phyloP scores from a whole-genome alignment of 2,113 vertebrate genomes.

The Leucosticte australis region DNA sequence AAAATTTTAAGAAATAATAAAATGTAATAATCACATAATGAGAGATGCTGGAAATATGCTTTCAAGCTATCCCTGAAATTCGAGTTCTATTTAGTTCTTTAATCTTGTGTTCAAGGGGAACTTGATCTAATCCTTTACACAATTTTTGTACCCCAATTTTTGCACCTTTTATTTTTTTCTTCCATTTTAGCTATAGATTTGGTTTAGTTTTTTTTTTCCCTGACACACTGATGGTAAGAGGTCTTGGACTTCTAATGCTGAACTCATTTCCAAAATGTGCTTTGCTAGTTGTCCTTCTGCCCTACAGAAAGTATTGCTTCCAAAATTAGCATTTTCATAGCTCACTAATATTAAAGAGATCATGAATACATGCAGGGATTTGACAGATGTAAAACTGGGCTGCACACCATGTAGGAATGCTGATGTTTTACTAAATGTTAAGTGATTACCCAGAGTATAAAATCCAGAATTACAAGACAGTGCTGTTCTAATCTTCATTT shows the following conservation, averaged over 20 bases:
- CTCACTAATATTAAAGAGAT: background rate
- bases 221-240: background rate
- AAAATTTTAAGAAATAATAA: background rate
- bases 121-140: background rate
- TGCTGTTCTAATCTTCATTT: background rate
- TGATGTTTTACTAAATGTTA: background rate
- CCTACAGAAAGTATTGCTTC: background rate
- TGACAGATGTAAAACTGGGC: background rate
- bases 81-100: background rate
- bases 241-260: background rate
- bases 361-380: background rate
- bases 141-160: background rate
- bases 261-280: background rate
- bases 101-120: background rate
- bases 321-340: background rate
- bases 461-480: background rate
- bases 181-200: background rate
- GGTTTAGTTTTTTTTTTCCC: rapidly evolving
- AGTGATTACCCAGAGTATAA: background rate
- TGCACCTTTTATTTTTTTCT: background rate
- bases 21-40: background rate
- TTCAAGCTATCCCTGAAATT: background rate
- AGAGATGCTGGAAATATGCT: background rate
- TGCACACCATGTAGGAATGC: background rate
- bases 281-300: background rate